Base-by-base conservation (phyloP, 2,113 vertebrate genomes). In the Orientallactaga bullata region DNA sequence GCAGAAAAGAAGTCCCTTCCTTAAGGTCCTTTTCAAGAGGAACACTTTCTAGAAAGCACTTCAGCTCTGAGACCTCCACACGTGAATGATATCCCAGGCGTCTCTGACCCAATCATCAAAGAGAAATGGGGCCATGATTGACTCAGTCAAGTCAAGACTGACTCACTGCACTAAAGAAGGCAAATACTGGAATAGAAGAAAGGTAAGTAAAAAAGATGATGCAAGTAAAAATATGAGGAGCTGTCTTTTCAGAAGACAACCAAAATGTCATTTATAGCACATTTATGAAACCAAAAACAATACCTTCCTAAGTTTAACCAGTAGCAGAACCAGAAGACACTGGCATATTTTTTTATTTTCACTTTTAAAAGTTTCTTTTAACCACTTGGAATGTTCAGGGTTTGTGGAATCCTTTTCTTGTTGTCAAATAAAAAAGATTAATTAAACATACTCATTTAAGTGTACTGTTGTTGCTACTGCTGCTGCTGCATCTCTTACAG, bases 241-340 rank as follows among this genome's bases (percentile, higher is more conserved):
- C 63, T 30, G 11, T 20, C 12, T 37, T 4, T 4, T 63, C 39
- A 68, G 3, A 16, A 63, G 69, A 35, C 23, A 88, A 88, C 3
- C 13, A 32, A 74, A 2, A 90, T 37, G 42, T 76, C 17, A 47
- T 66, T 47, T 30, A 78, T 1, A 88, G 71, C 39, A 86, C 20
- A 77, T 74, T 71, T 82, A 16, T 65, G 30, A 85, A 88, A 83
- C 24, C 20, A 74, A 90, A 93, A 73, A 17, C 47, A 58, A 77
- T 74, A 66, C 16, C 21, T 8, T 60, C 60, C 89, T 66, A 83
- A 82, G 81, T 76, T 85, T 85, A 88, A 74, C 7, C 20, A 32
- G 37, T 47, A 39, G 32, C 39, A 39, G 26, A 66, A 47, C 42
- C 42, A 47, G 42, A 47, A 47, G 42, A 47, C 42, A 47, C 8